A percentile compares a stretch with the other conserved stretches of the same genome.
These are phyloP conservation scores for Tor tambroides DNA, from an alignment of 2,113 vertebrate species.

Conservation along the genomic window DNA sequence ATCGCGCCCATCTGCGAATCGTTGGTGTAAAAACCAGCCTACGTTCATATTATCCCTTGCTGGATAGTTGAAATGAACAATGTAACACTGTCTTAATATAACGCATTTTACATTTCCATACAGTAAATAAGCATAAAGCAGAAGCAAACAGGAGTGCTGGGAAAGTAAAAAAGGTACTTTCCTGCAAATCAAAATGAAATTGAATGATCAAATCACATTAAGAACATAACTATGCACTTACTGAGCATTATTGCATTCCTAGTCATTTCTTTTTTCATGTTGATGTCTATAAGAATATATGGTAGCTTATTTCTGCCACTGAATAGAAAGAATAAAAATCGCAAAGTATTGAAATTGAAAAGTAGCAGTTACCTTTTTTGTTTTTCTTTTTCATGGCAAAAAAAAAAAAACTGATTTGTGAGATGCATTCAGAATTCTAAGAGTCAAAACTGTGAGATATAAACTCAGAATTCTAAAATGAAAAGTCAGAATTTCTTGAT, in stretches of 20 bases:
- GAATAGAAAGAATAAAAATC: background rate
- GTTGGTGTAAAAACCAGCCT: constrained; percentile 70
- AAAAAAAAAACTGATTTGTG: too few relatives aligned
- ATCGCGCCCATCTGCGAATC: constrained; percentile 86
- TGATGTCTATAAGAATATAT: background rate
- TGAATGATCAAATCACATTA: background rate
- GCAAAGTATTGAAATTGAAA: too few relatives aligned
- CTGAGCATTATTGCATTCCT: background rate
- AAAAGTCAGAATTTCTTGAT: too few relatives aligned
- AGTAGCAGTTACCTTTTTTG: too few relatives aligned
- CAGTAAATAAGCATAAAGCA: background rate
- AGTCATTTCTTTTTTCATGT: background rate
- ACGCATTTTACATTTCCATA: background rate
- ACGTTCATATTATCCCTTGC: background rate
- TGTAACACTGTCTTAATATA: background rate
- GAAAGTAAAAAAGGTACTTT: background rate
- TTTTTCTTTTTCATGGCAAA: too few relatives aligned
- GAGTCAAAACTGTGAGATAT: too few relatives aligned
- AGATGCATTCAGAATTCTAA: too few relatives aligned
- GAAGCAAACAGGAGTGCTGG: background rate
- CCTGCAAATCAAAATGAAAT: background rate
- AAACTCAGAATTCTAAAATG: too few relatives aligned
- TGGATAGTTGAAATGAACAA: background rate
- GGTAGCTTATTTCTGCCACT: background rate
- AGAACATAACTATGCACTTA: constrained; percentile 16